Conservation (phyloP, 2,888 invertebrate genomes). For the Oligia strigilis region DNA sequence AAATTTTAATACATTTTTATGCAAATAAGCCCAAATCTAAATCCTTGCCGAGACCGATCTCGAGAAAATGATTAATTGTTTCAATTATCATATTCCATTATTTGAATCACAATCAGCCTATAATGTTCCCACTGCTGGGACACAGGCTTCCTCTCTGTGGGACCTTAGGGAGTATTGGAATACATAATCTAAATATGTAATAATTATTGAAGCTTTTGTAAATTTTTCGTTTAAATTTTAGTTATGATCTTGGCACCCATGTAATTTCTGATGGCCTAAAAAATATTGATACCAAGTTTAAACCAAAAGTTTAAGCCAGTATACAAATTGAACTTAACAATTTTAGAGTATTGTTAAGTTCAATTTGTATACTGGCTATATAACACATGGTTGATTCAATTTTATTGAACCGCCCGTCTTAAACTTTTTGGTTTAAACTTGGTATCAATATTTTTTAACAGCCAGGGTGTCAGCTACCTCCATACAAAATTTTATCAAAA, state of each 20-base stretch:
- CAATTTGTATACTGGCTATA: too few relatives aligned
- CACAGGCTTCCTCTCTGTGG: neutral
- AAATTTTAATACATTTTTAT: slow-evolving; percentile 57
- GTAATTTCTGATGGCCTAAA: too few relatives aligned
- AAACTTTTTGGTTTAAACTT: too few relatives aligned
- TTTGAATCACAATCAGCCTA: neutral
- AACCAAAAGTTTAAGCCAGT: neutral
- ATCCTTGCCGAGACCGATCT: slow-evolving; percentile 39
- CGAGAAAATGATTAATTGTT: slow-evolving; percentile 53
- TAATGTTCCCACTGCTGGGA: neutral
- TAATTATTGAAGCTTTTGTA: slow-evolving; percentile 8
- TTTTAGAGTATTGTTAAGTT: too few relatives aligned
- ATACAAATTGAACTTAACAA: too few relatives aligned
- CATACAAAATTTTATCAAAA: too few relatives aligned
- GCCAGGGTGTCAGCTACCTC: too few relatives aligned
- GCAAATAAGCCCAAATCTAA: slow-evolving; percentile 46
- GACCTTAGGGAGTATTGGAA: slow-evolving; percentile 14
- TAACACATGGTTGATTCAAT: too few relatives aligned
- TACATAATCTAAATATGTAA: slow-evolving; percentile 21
- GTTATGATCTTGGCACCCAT: neutral
- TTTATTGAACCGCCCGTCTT: too few relatives aligned
- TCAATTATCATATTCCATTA: slow-evolving; percentile 36
- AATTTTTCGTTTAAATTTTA: neutral
- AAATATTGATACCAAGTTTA: neutral
- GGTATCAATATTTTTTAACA: too few relatives aligned